These are phyloP conservation scores for honey bee (Apis mellifera) DNA, from an alignment of 1,140 invertebrate genomes.

Conservation along the genomic window DNA sequence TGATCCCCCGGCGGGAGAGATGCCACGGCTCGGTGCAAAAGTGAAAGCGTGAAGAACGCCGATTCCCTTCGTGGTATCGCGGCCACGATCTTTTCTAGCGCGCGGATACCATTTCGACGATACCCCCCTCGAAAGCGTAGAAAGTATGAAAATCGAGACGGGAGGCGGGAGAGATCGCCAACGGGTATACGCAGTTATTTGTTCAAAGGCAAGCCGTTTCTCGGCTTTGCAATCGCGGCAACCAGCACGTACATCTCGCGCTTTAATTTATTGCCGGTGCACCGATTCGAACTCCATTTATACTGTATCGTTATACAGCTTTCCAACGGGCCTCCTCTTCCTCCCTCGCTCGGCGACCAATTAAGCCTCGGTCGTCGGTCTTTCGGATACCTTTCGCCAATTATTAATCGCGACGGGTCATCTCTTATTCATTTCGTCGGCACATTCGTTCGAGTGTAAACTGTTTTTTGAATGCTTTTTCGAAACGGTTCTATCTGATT, in stretches of 20 bases:
- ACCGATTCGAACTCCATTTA: constrained; percentile 48
- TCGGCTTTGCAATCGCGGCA: constrained; percentile 20
- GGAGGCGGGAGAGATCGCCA: constrained; percentile 22
- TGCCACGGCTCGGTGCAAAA: background rate
- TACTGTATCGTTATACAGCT: constrained; percentile 48
- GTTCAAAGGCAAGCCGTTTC: constrained; percentile 44
- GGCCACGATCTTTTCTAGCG: constrained; percentile 11
- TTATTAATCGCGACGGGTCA: background rate
- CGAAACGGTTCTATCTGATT: no score
- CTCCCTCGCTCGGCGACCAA: constrained; percentile 31
- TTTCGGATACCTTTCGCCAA: constrained; percentile 15
- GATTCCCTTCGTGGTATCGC: constrained; percentile 13
- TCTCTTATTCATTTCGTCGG: no score
- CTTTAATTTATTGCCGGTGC: constrained; percentile 47
- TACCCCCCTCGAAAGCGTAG: constrained; percentile 17
- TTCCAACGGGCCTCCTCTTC: constrained; percentile 25
- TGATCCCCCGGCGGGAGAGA: background rate
- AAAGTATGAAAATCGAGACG: constrained; percentile 33
- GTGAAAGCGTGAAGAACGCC: constrained; percentile 34
- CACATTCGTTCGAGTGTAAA: no score
- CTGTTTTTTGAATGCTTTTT: no score
- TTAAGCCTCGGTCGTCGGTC: constrained; percentile 28
- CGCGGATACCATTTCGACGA: constrained; percentile 2
- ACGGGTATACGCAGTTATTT: constrained; percentile 47
- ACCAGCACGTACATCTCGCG: constrained; percentile 22